Evolutionary conservation across 2,888 invertebrate genomes (phyloP), one percentile per base, ranked within the genome.

Genomic region (Pristionchus maxplancki): DNA sequence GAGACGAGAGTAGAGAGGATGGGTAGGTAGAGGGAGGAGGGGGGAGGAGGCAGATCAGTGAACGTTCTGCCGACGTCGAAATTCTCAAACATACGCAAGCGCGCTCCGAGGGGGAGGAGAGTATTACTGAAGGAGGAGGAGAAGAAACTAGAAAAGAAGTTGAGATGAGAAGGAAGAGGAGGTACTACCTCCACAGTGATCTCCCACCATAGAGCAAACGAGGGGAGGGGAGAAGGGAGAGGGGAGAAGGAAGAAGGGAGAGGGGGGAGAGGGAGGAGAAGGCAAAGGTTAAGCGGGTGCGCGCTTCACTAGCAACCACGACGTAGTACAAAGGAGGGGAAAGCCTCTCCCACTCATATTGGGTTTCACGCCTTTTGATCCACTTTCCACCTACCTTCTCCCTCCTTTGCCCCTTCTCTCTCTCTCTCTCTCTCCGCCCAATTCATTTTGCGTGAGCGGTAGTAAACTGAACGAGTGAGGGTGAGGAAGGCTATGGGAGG

Each of bases 331-430:
- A 74, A 74, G 40, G 74, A 20, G 71, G 37, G 20, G 40, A 24
- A n/a, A 40, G 37, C 40, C 40, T 37, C 37, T 37, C 71, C 71
- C 40, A n/a, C 40, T 31, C 74, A 28, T 74, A 74, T 74, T 74
- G 74, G 74, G 74, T 74, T 74, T 74, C 74, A 74, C 74, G 74
- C 74, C 74, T 40, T 74, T 40, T 74, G 74, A 74, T 74, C 74
- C 9, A 74, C 37, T 40, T 74, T 74, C 74, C 74, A 37, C 37
- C 67, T 67, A 13, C 34, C 67, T 34, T 13, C 34, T 34, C 31
- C 31, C 71, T 74, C 24, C 37, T 74, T 24, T 40, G 37, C 74
- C 24, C 20, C 62, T 6, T 37, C 40, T 37, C 67, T 13, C 31
- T 31, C 13, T 31, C 67, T 34, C 67, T 58, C 58, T 24, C n/a